These are phyloP conservation scores for Tiaroga cobitis DNA, from an alignment of 2,797 vertebrate species.

Conservation along the genomic window DNA sequence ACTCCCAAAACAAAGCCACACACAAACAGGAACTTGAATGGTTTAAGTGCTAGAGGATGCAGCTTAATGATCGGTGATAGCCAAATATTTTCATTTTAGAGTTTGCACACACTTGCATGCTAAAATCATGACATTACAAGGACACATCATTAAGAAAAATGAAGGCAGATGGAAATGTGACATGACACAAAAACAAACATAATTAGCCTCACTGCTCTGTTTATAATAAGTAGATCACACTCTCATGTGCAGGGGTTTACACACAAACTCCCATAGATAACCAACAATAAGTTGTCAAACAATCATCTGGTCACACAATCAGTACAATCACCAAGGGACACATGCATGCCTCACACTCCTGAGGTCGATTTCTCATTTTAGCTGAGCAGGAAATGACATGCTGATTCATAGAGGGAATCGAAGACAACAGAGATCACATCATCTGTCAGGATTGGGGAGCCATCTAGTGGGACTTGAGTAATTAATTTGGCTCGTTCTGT, in stretches of 20 bases:
- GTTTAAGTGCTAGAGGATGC: not conserved
- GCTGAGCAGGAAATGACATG: slow-evolving; percentile 22
- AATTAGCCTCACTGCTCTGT: not conserved
- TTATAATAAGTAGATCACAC: not conserved
- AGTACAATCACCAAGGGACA: slow-evolving; percentile 20
- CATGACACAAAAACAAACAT: not conserved
- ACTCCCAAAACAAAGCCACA: slow-evolving; percentile 10
- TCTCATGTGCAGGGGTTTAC: not conserved
- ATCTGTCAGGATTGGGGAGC: slow-evolving; percentile 33
- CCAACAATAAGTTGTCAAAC: slow-evolving; percentile 17
- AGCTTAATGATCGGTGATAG: slow-evolving; percentile 14
- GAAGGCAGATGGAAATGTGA: not conserved
- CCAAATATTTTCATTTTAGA: not conserved
- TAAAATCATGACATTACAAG: slow-evolving; percentile 1
- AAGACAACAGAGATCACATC: not conserved
- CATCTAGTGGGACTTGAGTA: slow-evolving; percentile 34
- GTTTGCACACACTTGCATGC: not conserved
- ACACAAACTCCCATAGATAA: not conserved
- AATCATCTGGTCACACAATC: slow-evolving; percentile 39
- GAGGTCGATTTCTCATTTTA: slow-evolving; percentile 40
- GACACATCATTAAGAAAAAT: not conserved
- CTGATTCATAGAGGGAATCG: not conserved
- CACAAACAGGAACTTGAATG: not conserved
- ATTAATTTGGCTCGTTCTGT: slow-evolving; percentile 25
- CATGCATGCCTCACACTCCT: not conserved